Conservation (phyloP, 2,797 vertebrate genomes). For the Sebastes matsubarae region DNA sequence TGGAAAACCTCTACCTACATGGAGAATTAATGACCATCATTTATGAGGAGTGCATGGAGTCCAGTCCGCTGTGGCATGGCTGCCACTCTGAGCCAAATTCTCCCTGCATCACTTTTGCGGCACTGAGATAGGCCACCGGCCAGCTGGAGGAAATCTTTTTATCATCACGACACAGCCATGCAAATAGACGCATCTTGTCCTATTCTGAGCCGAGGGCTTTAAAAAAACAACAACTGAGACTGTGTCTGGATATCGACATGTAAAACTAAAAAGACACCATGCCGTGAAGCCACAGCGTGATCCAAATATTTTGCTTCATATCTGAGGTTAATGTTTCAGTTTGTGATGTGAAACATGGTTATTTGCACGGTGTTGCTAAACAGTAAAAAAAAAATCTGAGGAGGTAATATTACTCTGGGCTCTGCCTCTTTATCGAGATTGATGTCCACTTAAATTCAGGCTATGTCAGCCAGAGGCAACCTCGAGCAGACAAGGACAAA, state of each 20-base stretch:
- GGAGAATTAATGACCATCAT: slow-evolving; percentile 78
- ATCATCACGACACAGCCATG: slow-evolving; percentile 69
- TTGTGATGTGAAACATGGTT: slow-evolving; percentile 49
- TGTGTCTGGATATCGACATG: slow-evolving; percentile 5
- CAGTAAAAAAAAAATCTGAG: slow-evolving; percentile 23
- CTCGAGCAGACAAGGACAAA: slow-evolving; percentile 81
- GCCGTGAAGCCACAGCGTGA: slow-evolving; percentile 6
- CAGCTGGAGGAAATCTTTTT: slow-evolving; percentile 71
- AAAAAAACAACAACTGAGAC: slow-evolving; percentile 40
- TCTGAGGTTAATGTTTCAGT: slow-evolving; percentile 40
- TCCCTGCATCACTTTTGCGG: slow-evolving; percentile 54
- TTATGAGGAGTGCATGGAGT: slow-evolving; percentile 68
- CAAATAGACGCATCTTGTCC: slow-evolving; percentile 56
- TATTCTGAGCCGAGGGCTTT: slow-evolving; percentile 29
- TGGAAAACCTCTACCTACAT: slow-evolving; percentile 60
- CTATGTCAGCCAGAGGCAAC: slow-evolving; percentile 77
- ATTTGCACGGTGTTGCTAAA: slow-evolving; percentile 58
- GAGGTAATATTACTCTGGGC: slow-evolving; percentile 63
- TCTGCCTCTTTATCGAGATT: slow-evolving; percentile 77
- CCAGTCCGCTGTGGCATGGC: slow-evolving; percentile 59
- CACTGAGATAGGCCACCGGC: slow-evolving; percentile 60
- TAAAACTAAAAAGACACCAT: slow-evolving; percentile 15
- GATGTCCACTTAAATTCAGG: slow-evolving; percentile 80
- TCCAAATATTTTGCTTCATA: slow-evolving; percentile 24
- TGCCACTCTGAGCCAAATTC: slow-evolving; percentile 67